Base-by-base conservation (phyloP, 2,113 vertebrate species). In the Acrocephalus kingi region DNA sequence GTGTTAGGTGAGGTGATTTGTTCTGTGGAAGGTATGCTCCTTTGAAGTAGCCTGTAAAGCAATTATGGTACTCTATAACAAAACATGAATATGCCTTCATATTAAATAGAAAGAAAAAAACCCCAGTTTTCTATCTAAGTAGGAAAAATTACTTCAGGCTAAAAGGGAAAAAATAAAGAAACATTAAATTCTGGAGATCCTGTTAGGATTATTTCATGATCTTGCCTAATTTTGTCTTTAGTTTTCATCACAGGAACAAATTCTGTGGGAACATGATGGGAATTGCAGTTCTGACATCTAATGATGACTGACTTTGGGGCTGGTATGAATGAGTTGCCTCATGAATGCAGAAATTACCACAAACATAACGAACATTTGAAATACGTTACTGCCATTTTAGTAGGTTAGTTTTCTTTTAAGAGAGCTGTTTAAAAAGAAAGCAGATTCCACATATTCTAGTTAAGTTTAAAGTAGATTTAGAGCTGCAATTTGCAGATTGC, bases 401-500 rank as follows among this genome's bases (percentile, higher is more conserved):
- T 35, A n/a, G 25, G 31, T 48, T 37, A 51, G 43, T 46, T 81
- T 33, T 28, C 16, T 76, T 92, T 82, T 80, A 56, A 84, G 31
- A 68, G 17, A 75, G 25, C 27, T 89, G 69, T 89, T 92, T 35
- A 4, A 55, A 81, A 84, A 68, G 25, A 41, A 68, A 88, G 49
- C 8, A 41, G 31, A 11, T n/a, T 63, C 10, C 20, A 21, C 31
- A 25, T 25, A n/a, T 82, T 93, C 77, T 62, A 43, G 33, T 77
- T 72, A 76, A 84, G 43, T 48, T 59, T 72, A 62, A 89, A 83
- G 55, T 18, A 87, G 74, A 89, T 89, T 91, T 62, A 94, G 67
- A 93, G 81, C 33, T 79, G 67, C 49, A 95, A 93, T 97, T 96
- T 96, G 83, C 85, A 96, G 81, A 80, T 94, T 96, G 93, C 68